Evolutionary conservation across 2,113 vertebrate genomes (phyloP).

Genomic region (Ia io): DNA sequence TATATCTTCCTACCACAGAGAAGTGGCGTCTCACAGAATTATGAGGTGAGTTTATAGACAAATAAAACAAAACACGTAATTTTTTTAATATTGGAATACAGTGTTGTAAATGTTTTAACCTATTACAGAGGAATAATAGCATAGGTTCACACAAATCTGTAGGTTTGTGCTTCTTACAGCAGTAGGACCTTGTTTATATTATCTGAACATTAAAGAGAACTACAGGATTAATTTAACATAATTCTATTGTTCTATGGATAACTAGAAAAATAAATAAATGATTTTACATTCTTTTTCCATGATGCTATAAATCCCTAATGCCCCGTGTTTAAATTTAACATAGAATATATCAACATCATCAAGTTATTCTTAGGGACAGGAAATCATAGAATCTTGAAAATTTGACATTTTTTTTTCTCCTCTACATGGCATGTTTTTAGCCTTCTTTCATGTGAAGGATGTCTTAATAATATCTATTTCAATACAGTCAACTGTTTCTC

Average conservation of each 20-base stretch:
- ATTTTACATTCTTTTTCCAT: background rate
- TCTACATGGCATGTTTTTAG: background rate
- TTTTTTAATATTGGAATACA: background rate
- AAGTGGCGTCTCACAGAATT: background rate
- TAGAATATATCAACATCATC: background rate
- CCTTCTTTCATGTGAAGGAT: slow-evolving; percentile 37
- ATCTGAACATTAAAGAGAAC: background rate
- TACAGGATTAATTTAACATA: background rate
- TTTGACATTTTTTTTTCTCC: background rate
- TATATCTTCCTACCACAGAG: background rate
- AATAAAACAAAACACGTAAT: background rate
- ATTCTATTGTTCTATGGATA: background rate
- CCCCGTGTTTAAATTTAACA: background rate
- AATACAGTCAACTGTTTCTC: slow-evolving; percentile 40
- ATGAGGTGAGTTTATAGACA: background rate
- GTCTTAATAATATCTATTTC: slow-evolving; percentile 62
- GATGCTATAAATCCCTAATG: background rate
- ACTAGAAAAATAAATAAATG: background rate
- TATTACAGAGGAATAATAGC: background rate
- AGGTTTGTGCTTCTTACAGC: background rate
- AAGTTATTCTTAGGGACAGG: background rate
- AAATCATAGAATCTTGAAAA: background rate
- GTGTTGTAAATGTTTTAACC: background rate
- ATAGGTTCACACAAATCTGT: background rate
- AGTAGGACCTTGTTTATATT: background rate